A percentile compares a stretch with the other conserved stretches of the same genome.
Evolutionary conservation across 2,113 vertebrate species (phyloP).

Genomic region (mouse (Mus musculus)): DNA sequence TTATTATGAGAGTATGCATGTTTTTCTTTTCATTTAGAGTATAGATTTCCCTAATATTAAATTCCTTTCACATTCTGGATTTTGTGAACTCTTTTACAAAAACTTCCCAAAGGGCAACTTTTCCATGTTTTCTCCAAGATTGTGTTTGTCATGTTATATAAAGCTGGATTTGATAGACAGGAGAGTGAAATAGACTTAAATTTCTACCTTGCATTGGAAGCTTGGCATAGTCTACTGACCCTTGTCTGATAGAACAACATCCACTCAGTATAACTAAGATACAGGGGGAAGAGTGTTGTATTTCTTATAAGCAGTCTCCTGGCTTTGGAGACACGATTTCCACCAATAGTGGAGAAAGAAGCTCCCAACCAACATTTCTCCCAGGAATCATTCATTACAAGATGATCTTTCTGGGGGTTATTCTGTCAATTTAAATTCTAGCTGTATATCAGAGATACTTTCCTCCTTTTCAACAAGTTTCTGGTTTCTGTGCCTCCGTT

Average conservation of each 20-base stretch:
- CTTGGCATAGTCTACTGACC: neutral
- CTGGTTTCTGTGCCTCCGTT: neutral
- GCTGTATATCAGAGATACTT: neutral
- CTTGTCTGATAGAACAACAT: neutral
- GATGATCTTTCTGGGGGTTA: neutral
- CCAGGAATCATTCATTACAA: neutral
- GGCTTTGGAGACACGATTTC: neutral
- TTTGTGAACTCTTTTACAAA: neutral
- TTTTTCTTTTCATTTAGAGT: neutral
- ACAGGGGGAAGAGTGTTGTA: neutral
- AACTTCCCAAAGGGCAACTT: neutral
- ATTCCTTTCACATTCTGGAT: neutral
- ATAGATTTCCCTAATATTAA: neutral
- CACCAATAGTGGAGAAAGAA: neutral
- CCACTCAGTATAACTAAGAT: neutral
- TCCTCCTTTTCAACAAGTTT: neutral
- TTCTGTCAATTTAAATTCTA: neutral
- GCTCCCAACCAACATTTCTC: neutral
- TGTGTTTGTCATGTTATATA: neutral
- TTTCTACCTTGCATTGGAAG: neutral
- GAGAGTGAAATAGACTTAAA: neutral
- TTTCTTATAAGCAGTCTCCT: neutral
- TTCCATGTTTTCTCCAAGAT: neutral
- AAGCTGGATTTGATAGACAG: neutral
- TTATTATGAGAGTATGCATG: neutral